A percentile compares a stretch with the other conserved stretches of the same genome.
Evolutionary conservation across 2,113 vertebrate species (phyloP).

Genomic region (Ophiodon elongatus): DNA sequence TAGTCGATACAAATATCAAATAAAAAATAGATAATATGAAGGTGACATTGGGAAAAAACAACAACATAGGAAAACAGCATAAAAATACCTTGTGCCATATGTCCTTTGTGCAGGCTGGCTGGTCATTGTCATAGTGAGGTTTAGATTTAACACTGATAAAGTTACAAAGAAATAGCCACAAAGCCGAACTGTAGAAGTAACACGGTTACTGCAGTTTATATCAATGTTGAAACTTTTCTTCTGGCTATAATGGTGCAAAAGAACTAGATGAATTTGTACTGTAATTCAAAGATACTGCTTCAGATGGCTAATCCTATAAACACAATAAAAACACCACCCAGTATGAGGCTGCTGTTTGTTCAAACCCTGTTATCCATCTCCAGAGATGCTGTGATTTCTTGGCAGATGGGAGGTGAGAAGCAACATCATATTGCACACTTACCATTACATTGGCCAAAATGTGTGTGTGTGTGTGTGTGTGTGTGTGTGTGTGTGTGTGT

Average conservation of each 20-base stretch:
- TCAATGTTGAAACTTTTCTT: conserved; percentile 1
- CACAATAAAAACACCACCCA: conserved; percentile 59
- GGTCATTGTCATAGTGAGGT: neutral
- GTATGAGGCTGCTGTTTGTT: conserved; percentile 44
- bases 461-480: neutral
- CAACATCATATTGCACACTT: conserved; percentile 48
- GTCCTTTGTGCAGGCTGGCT: conserved; percentile 16
- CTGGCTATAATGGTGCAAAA: neutral
- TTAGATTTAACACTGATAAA: conserved; percentile 18
- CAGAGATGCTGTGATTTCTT: conserved; percentile 57
- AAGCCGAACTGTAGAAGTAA: conserved; percentile 3
- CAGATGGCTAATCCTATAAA: conserved; percentile 47
- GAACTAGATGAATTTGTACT: conserved; percentile 9
- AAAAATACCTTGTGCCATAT: neutral
- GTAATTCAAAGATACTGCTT: conserved; percentile 41
- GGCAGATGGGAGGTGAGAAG: conserved; percentile 71
- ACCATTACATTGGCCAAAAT: conserved; percentile 62
- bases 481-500: neutral
- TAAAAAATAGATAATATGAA: neutral
- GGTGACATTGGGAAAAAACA: neutral
- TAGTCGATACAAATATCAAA: neutral
- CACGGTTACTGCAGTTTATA: neutral
- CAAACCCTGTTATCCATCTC: conserved; percentile 66
- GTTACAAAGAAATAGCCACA: conserved; percentile 9
- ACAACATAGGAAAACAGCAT: neutral